A percentile compares a stretch with the other conserved stretches of the same genome.
phyloP scores from a whole-genome alignment of 2,113 vertebrate genomes.

The Dermatemys mawii region DNA sequence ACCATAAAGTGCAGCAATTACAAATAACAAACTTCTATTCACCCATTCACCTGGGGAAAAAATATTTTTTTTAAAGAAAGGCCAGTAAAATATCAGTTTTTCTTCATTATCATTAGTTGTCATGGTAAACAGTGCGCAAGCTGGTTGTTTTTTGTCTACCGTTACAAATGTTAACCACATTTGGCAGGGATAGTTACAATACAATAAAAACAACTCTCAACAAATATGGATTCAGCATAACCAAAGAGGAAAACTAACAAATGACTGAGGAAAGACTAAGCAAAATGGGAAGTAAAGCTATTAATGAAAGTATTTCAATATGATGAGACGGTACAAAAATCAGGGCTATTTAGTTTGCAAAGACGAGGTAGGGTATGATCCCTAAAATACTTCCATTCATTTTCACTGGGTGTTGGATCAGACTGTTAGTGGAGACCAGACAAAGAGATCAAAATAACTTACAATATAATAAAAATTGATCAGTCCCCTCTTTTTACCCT shows the following conservation, averaged over 20 bases:
- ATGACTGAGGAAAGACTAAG: neutral
- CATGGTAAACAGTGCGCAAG: neutral
- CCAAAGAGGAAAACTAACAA: neutral
- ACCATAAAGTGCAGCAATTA: neutral
- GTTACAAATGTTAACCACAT: neutral
- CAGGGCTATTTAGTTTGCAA: neutral
- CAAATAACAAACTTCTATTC: neutral
- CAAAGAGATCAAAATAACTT: neutral
- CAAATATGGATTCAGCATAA: neutral
- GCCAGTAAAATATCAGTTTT: neutral
- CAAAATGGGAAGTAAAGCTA: neutral
- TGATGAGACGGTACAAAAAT: slow-evolving; percentile 25
- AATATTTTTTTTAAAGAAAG: neutral
- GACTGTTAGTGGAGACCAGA: neutral
- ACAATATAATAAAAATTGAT: slow-evolving; percentile 13
- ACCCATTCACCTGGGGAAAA: neutral
- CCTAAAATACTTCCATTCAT: neutral
- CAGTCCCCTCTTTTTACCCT: neutral
- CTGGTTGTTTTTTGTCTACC: neutral
- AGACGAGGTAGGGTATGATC: neutral
- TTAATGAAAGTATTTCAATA: neutral
- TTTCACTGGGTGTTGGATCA: neutral
- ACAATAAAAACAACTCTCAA: neutral
- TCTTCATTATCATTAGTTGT: neutral
- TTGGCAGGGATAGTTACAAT: neutral